Evolutionary conservation across 2,888 invertebrate species (phyloP).

Genomic region (Acronicta aceris): DNA sequence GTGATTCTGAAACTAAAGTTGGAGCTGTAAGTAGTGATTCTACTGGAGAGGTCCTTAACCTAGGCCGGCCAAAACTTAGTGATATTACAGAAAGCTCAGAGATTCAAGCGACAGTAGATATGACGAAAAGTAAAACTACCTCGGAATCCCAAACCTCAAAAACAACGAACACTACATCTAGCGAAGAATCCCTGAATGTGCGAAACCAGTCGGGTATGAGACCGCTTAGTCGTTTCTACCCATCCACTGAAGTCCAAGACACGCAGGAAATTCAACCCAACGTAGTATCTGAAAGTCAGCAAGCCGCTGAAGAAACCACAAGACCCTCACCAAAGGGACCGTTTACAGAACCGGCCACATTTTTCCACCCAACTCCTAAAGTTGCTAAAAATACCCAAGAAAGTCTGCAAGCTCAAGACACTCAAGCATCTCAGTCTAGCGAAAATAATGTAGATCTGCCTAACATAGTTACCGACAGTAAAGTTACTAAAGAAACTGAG

Average conservation of each 20-base stretch:
- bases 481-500: too few species aligned
- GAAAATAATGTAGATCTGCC: too few species aligned
- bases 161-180: background rate
- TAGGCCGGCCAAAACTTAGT: background rate
- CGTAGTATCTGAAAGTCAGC: background rate
- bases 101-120: background rate
- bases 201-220: background rate
- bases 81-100: constrained; percentile 6
- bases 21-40: background rate
- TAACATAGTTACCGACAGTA: too few species aligned
- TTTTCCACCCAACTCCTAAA: background rate
- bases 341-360: background rate
- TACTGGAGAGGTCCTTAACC: background rate
- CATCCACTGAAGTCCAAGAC: background rate
- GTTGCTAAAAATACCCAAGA: background rate
- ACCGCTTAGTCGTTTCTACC: background rate
- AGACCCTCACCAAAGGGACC: too few species aligned
- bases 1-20: constrained; percentile 37
- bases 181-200: background rate
- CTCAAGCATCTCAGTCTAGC: background rate
- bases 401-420: background rate
- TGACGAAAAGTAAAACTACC: background rate
- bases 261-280: background rate
- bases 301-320: constrained; percentile 1
- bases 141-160: background rate